Evolutionary conservation across 2,888 invertebrate genomes (phyloP), one percentile per base, ranked within the genome.

Genomic region (Oeneis ivallda): DNA sequence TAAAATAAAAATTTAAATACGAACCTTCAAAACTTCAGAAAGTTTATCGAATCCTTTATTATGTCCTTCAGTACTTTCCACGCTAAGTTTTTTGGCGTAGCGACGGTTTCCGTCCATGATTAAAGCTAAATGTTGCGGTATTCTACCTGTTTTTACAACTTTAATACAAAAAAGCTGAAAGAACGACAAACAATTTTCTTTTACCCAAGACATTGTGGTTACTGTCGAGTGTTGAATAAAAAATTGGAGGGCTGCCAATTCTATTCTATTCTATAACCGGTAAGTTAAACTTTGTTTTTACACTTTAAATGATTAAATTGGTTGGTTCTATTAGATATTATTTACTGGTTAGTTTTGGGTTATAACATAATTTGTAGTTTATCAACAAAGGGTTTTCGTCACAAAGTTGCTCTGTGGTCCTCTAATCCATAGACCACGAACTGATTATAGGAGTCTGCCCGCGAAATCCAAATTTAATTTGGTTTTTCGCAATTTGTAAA

Each of bases 41-140:
- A 97, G 86, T 82, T 96, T 97, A 67, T 96, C 94, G 84, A 97
- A 97, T 9, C 98, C 98, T 84, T 93, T 94, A 8, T 93, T 86
- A 86, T 99, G 99, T 0, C 99, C 98, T 72, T 95, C 94, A 58
- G 94, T 92, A 76, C 95, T 95, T 62, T 94, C 92, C 0, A 97
- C 93, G 52, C 95, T 94, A 52, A 94, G 93, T 79, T 96, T 97
- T 71, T 93, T 94, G 0, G 99, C 99, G 87, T 94, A 99, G 62
- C 99, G 93, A 63, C 99, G 93, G 86, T 99, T 99, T 7, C 99
- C 99, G 89, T 99, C 99, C 99, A 99, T 99, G 69, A 99, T 99
- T 80, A 99, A 96, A 1, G 99, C 99, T 71, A 99, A 93, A 86
- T 99, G 99, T 70, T 94, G 93, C 0, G 99, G 99, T 67, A 99